phyloP scores from a whole-genome alignment of 2,113 vertebrate species.

The Psophia crepitans region DNA sequence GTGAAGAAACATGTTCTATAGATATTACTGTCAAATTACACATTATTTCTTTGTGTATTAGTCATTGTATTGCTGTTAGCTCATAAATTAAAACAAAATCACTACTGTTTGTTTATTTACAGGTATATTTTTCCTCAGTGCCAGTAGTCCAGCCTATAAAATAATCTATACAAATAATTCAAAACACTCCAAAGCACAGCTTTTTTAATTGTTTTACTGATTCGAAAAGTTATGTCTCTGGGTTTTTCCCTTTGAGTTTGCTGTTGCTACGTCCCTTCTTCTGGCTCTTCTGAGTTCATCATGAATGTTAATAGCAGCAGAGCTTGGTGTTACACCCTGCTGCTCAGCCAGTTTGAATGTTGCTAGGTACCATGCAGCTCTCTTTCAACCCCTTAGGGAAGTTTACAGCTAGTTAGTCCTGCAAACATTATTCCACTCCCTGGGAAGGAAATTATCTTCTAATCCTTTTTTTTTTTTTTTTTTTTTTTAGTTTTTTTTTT shows the following conservation, averaged over 20 bases:
- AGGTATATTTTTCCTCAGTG: background rate
- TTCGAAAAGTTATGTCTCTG: background rate
- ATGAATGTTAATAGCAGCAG: background rate
- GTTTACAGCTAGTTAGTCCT: background rate
- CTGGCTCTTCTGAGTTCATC: background rate
- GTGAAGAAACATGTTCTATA: background rate
- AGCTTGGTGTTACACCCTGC: background rate
- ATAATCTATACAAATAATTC: accelerated
- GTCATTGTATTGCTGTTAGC: background rate
- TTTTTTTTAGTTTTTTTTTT: background rate
- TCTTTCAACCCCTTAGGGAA: background rate
- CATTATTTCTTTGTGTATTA: background rate
- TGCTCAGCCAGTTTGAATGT: background rate
- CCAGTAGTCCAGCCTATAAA: background rate
- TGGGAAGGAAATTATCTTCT: background rate
- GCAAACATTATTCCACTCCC: background rate
- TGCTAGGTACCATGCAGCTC: background rate
- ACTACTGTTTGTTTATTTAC: background rate
- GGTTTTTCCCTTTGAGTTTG: background rate
- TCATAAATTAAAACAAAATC: background rate
- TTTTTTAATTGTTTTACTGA: background rate
- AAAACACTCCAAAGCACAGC: background rate
- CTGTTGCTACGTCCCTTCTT: background rate
- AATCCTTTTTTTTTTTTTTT: background rate
- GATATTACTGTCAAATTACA: background rate